Evolutionary conservation across 2,888 invertebrate genomes (phyloP), one percentile per base, ranked within the genome.

Genomic region (Megastigmus dorsalis): DNA sequence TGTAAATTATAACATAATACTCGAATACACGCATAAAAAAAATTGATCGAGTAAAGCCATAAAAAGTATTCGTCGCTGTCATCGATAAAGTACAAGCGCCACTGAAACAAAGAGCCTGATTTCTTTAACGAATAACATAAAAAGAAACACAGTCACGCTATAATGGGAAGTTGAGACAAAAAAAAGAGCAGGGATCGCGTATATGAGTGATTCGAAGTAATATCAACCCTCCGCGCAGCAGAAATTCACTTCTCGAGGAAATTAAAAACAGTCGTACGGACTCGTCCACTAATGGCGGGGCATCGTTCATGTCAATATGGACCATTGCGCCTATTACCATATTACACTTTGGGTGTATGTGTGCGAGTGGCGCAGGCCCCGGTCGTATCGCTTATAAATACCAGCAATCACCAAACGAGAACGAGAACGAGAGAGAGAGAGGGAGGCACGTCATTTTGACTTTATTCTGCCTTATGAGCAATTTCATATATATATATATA

Each of bases 241-340:
- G 85, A 86, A 87, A 87, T 88, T 88, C 86, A 87, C 86, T 87
- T 85, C 82, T 82, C 85, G 82, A 84, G 85, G 86, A 87, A 88
- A 87, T 88, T 87, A 88, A 87, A 88, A 88, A 87, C 86, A 85
- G 86, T 87, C 85, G 84, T 84, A 82, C 84, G 80, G 82, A 80
- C 81, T 76, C 81, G 81, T 80, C 82, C 81, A 82, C 85, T 87
- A 88, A 88, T 87, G 85, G 86, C 83, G 79, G n/a, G 80, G 84
- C 87, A 88, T 87, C 87, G 86, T 87, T 88, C 88, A 88, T 86
- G 87, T 88, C 88, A 88, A 88, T 87, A 88, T 87, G 87, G 86
- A 80, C 87, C 87, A 88, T 87, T 88, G 87, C 87, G 82, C 83
- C 84, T 86, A 88, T 88, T 88, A 88, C 86, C 87, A 88, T 88